These are phyloP conservation scores for Drosophila phalerata DNA, from an alignment of 2,888 invertebrate genomes.

Conservation along the genomic window DNA sequence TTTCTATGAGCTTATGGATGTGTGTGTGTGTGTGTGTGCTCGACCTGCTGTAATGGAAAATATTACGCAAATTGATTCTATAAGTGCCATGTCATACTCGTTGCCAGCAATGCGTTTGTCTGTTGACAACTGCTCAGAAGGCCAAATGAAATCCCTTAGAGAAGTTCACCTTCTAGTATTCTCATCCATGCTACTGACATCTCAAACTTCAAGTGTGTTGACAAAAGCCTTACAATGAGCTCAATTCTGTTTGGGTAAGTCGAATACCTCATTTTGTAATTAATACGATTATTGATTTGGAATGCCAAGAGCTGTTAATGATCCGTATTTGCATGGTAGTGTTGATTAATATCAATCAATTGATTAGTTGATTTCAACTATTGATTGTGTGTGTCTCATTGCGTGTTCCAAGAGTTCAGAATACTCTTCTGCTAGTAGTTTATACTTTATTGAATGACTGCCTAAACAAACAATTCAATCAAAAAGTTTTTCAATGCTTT, in stretches of 20 bases:
- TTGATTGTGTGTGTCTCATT: constrained; percentile 7
- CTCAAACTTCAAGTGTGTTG: constrained; percentile 47
- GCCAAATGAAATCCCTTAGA: constrained; percentile 34
- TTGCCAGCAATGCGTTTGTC: too few species aligned
- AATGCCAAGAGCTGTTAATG: constrained; percentile 32
- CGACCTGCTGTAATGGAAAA: constrained; percentile 59
- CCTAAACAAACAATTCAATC: too few species aligned
- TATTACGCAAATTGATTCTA: constrained; percentile 68
- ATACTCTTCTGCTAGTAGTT: background rate
- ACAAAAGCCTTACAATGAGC: constrained; percentile 47
- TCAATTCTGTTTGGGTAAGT: constrained; percentile 34
- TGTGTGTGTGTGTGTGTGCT: constrained; percentile 10
- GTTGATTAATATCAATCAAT: constrained; percentile 69
- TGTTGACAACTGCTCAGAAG: constrained; percentile 49
- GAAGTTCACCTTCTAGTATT: constrained; percentile 7
- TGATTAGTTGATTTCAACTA: constrained; percentile 56
- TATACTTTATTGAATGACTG: too few species aligned
- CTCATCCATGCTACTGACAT: constrained; percentile 25
- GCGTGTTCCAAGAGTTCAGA: background rate
- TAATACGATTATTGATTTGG: constrained; percentile 69
- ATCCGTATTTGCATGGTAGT: constrained; percentile 38
- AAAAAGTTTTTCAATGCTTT: too few species aligned
- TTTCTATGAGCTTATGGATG: constrained; percentile 3
- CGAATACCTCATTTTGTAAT: constrained; percentile 47
- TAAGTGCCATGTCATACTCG: constrained; percentile 55